Evolutionary conservation across 2,888 invertebrate species (phyloP), one percentile per base, ranked within the genome.

Genomic region (Clistopyga incitator): DNA sequence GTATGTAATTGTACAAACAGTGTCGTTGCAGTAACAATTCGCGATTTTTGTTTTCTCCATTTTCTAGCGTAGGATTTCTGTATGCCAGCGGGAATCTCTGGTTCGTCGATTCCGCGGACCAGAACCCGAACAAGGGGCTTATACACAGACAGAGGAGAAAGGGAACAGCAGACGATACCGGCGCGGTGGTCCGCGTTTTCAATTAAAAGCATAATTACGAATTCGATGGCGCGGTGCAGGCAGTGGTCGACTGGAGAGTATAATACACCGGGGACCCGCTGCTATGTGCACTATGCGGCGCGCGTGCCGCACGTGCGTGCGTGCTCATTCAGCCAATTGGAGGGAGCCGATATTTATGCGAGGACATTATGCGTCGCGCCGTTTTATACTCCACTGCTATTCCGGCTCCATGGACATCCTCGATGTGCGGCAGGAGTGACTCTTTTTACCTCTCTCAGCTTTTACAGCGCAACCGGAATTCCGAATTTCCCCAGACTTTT

Each of bases 171-270:
- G 81, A 68, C 65, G 56, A 80, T 50, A 38, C 72, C 77, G 74
- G 23, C 42, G 61, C 20, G 54, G 42, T n/a, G 70, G 76, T 80
- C 87, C 88, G 88, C 89, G 89, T 89, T 90, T 89, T 89, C 88
- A 90, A 90, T 90, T 90, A 90, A 90, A 90, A 88, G 88, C 87
- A 90, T 91, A 91, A 91, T 91, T 91, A 90, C 91, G 87, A 90
- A 90, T 90, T 90, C 89, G 90, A 89, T 88, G 89, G 87, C 77
- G 77, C 83, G 38, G 71, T 61, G 59, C 54, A 67, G 72, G 61
- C 61, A 67, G 78, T 64, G 42, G 59, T 59, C 52, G 74, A 71
- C 34, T 52, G 74, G 50, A 64, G 45, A 72, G 13, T 64, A 61
- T 23, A 70, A 61, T 23, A 70, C 52, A 23, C 68, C 18, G 68